Evolutionary conservation across 1,140 invertebrate genomes (phyloP).

Genomic region (Cephus cinctus): DNA sequence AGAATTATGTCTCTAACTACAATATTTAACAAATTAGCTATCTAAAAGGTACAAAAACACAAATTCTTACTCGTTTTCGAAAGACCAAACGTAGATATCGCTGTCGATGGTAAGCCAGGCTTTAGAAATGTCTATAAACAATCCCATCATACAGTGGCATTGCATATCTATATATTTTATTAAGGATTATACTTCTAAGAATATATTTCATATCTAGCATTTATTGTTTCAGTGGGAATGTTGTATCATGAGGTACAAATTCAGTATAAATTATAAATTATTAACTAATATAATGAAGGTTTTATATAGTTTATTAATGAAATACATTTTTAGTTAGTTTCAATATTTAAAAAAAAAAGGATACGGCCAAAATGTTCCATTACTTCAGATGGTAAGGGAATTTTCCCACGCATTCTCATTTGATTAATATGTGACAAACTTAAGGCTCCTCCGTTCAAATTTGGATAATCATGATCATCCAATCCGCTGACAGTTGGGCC

Average conservation of each 20-base stretch:
- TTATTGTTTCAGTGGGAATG: too few species aligned
- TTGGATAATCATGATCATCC: slow-evolving; percentile 88
- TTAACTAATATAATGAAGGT: slow-evolving; percentile 9
- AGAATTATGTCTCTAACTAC: too few species aligned
- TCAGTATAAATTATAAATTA: slow-evolving; percentile 6
- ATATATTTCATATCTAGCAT: too few species aligned
- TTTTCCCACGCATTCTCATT: slow-evolving; percentile 77
- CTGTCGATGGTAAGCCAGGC: slow-evolving; percentile 98
- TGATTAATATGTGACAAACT: slow-evolving; percentile 73
- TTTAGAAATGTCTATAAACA: slow-evolving; percentile 93
- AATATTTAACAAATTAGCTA: too few species aligned
- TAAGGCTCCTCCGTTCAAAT: slow-evolving; percentile 64
- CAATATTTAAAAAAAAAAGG: slow-evolving; percentile 60
- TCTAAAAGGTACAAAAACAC: neutral
- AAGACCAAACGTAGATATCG: slow-evolving; percentile 88
- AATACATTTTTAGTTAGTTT: slow-evolving; percentile 45
- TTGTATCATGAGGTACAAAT: too few species aligned
- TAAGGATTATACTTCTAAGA: too few species aligned
- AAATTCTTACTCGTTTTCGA: slow-evolving; percentile 47
- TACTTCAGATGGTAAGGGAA: slow-evolving; percentile 87
- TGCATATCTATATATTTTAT: slow-evolving; percentile 72
- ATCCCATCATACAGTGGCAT: slow-evolving; percentile 92
- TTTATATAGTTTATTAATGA: slow-evolving; percentile 56
- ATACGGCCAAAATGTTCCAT: slow-evolving; percentile 93
- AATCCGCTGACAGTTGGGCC: slow-evolving; percentile 81